These are phyloP conservation scores for Drosophila neonasuta DNA, from an alignment of 2,888 invertebrate species.

Conservation along the genomic window DNA sequence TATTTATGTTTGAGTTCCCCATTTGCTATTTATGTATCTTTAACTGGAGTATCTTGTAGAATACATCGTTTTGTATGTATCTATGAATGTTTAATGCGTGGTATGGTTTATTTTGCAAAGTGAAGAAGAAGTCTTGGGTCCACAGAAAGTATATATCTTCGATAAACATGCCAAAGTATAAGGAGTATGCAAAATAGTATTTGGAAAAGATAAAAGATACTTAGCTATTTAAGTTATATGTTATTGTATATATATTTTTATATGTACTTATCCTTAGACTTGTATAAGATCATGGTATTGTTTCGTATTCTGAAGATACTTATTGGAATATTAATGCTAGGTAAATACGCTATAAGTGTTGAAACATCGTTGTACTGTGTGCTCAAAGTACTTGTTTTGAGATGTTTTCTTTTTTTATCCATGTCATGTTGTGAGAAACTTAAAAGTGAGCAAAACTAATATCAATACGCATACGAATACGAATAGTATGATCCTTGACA, in stretches of 20 bases:
- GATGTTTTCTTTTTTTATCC: constrained; percentile 11
- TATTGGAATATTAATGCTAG: constrained; percentile 18
- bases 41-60: background rate
- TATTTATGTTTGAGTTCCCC: constrained; percentile 1
- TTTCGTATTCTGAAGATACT: constrained; percentile 20
- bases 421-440: constrained; percentile 20
- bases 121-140: constrained; percentile 10
- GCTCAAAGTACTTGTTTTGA: constrained; percentile 46
- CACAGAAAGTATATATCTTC: constrained; percentile 14
- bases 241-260: background rate
- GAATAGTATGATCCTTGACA: constrained; percentile 30
- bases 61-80: background rate
- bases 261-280: constrained; percentile 47
- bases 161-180: constrained; percentile 46
- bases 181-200: constrained; percentile 26
- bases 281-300: background rate
- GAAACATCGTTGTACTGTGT: constrained; percentile 51
- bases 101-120: constrained; percentile 15
- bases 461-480: constrained; percentile 2
- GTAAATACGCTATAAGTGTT: constrained; percentile 33
- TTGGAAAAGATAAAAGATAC: constrained; percentile 11
- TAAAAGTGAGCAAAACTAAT: constrained; percentile 15
- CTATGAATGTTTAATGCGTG: constrained; percentile 18
- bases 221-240: constrained; percentile 12
- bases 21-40: background rate